Conservation (phyloP, 2,113 vertebrate species). For the Chlorodrepanis virens region DNA sequence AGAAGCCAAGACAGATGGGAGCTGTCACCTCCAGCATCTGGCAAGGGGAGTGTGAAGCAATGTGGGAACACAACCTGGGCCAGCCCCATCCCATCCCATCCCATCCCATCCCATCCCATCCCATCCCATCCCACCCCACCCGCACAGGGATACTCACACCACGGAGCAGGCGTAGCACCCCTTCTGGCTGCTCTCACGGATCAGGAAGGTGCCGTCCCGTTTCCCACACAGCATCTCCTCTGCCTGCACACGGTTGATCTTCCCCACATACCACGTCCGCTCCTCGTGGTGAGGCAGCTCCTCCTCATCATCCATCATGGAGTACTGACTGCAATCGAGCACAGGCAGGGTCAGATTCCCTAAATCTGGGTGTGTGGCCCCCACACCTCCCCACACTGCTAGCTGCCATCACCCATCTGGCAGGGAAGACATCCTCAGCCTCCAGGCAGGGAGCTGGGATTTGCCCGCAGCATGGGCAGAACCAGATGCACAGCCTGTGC, state of each 20-base stretch:
- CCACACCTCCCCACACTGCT: neutral
- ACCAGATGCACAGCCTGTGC: neutral
- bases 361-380: fast-evolving
- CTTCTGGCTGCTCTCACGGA: slow-evolving; percentile 82
- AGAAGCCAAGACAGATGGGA: neutral
- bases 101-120: too few relatives aligned
- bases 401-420: fast-evolving
- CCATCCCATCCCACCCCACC: too few relatives aligned
- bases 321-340: slow-evolving; percentile 66
- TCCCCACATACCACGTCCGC: slow-evolving; percentile 82
- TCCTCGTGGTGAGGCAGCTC: slow-evolving; percentile 82
- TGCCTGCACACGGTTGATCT: slow-evolving; percentile 79
- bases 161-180: slow-evolving; percentile 83
- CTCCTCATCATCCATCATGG: slow-evolving; percentile 79
- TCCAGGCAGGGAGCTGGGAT: neutral
- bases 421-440: neutral
- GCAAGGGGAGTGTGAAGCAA: fast-evolving
- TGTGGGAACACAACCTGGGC: fast-evolving
- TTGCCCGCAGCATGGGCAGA: neutral
- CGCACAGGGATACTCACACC: slow-evolving; percentile 70
- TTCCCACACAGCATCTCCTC: slow-evolving; percentile 80
- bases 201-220: slow-evolving; percentile 80
- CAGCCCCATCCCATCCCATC: neutral
- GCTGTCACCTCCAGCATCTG: neutral
- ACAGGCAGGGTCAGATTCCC: neutral